phyloP scores from a whole-genome alignment of 1,140 invertebrate species.

The Atta colombica region DNA sequence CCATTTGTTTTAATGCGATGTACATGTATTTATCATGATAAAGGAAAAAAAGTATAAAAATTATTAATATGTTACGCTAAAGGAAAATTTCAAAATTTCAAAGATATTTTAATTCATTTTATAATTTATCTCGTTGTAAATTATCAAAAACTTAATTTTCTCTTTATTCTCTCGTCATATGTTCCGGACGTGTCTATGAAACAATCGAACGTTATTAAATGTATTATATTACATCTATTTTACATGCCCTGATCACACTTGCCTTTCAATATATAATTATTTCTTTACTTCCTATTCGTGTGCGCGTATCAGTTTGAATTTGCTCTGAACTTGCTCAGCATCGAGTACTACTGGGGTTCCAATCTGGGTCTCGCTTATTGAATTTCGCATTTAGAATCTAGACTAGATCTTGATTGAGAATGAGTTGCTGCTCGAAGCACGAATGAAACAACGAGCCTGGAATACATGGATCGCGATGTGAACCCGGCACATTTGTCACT shows the following conservation, averaged over 20 bases:
- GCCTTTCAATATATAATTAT: conserved; percentile 53
- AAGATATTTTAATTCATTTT: not conserved
- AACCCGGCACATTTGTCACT: conserved; percentile 83
- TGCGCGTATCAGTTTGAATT: conserved; percentile 25
- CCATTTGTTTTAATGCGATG: not conserved
- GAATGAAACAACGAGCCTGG: conserved; percentile 44
- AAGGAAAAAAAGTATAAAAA: not conserved
- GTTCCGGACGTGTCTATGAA: not conserved
- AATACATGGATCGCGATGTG: conserved; percentile 71
- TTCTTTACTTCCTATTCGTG: conserved; percentile 27
- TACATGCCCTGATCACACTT: conserved; percentile 1
- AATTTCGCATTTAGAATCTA: not conserved
- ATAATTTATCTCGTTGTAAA: conserved; percentile 5
- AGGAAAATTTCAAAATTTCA: not conserved
- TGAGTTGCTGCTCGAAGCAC: not conserved
- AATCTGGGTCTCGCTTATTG: conserved; percentile 13
- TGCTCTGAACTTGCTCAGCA: not conserved
- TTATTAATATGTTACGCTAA: not conserved
- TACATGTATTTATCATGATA: not conserved
- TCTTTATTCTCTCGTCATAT: not conserved
- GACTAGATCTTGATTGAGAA: not conserved
- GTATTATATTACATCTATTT: conserved; percentile 46
- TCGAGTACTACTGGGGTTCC: not conserved
- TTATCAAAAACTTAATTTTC: not conserved
- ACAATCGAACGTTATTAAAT: conserved; percentile 31